Base-by-base conservation (phyloP, 2,888 invertebrate genomes). In the Orgyia antiqua region DNA sequence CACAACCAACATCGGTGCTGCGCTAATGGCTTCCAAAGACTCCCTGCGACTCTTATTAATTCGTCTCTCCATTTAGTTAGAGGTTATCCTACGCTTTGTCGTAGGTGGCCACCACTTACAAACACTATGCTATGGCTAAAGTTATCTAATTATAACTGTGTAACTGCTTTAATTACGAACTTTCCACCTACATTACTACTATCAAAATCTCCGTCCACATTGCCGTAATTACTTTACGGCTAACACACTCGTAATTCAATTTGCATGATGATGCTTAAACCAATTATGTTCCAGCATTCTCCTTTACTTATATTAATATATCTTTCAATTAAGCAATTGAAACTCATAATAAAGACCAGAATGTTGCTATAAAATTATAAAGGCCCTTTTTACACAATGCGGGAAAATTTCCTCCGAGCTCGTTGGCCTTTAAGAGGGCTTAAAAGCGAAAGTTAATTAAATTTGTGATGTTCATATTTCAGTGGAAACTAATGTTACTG, bases 381-480 rank as follows among this genome's bases (percentile, higher is more conserved):
- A 63, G 61, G 61, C 57, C 70, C 72, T 71, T 78, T 79, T 77
- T 70, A 61, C 60, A 56, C 65, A 60, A 64, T 65, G 64, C 59
- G 54, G 52, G 50, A 63, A 68, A 69, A 71, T 65, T 68, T 69
- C 52, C 37, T 33, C 46, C 59, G 58, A 51, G 49, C 64, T 63
- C 64, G 69, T 72, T 74, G 77, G 72, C 74, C 76, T 65, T 63
- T 54, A 61, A 62, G 59, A 53, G 54, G 44, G 64, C 70, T 77
- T 77, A 77, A 68, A 75, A 73, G 71, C 63, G 61, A 57, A 65
- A 67, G 67, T 76, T 79, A 80, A 79, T 80, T 79, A 77, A 80
- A 79, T 77, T 72, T 78, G 68, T 66, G 58, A 57, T 73, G 69
- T 64, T 71, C 70, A 73, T 58, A 73, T 75, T 70, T 76, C 64